Base-by-base conservation (phyloP, 2,113 vertebrate species). In the Lophura nycthemera region DNA sequence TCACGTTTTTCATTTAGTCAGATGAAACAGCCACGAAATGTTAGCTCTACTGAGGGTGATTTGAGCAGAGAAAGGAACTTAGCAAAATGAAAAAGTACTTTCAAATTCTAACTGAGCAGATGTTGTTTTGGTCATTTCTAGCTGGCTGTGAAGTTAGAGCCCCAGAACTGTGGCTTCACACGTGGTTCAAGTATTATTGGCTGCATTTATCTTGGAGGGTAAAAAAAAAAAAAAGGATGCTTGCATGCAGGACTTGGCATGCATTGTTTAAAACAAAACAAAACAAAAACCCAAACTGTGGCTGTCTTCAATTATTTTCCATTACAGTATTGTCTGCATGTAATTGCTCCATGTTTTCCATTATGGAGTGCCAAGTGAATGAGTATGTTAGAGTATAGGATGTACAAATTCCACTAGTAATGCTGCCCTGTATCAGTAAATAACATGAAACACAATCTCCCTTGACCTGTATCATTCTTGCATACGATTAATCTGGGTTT, bases 51-150 rank as follows among this genome's bases (percentile, higher is more conserved):
- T 3, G 5, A 79, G 87, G 38, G 47, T 74, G 88, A 79, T 85
- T 95, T 90, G 57, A 84, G 50, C 63, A 96, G 90, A 69, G 89
- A 93, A 92, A 94, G 74, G 52, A 96, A 69, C n/a, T 80, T 47
- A 36, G 66, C 59, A 52, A 72, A 95, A 66, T 56, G 59, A 92
- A 90, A 94, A 89, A 82, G 40, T 48, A 85, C 84, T 96, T 96
- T 92, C 77, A 85, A 63, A 95, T 88, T 92, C 75, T 86, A 92
- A 90, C 93, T 85, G 78, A 96, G 77, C 97, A 97, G 95, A 97
- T 96, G 96, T 96, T 97, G 97, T 97, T 97, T 97, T 95, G 97
- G 97, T 97, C 97, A 97, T 94, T 97, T 94, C 93, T 93, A 97
- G 90, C 89, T 97, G 97, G 97, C 97, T 96, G 96, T 96, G 95